Evolutionary conservation across 2,113 vertebrate genomes (phyloP).

Genomic region (Siniperca knerii): DNA sequence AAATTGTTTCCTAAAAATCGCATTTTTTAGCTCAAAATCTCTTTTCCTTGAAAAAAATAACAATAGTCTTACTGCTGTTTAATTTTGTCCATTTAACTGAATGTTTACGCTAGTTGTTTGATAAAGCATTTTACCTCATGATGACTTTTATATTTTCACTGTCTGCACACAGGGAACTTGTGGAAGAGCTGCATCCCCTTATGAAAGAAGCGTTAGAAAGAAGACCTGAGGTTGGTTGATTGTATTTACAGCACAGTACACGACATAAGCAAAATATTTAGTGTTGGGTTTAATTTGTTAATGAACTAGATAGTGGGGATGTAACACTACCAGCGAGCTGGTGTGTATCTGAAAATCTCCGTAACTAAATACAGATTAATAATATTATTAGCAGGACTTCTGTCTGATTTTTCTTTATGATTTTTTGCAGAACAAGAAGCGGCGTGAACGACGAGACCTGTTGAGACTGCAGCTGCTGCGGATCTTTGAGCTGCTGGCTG

Average conservation of each 20-base stretch:
- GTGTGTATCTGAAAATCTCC: not conserved
- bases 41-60: conserved; percentile 17
- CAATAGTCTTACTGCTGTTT: not conserved
- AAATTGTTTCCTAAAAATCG: conserved; percentile 34
- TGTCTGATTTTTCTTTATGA: conserved; percentile 3
- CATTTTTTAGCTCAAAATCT: conserved; percentile 26
- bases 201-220: conserved; percentile 98
- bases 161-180: conserved; percentile 88
- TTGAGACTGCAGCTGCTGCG: conserved; percentile 93
- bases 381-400: not conserved
- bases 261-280: conserved; percentile 28
- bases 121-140: not conserved
- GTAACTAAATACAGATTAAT: not conserved
- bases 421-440: conserved; percentile 93
- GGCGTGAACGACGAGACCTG: conserved; percentile 93
- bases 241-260: not conserved
- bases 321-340: not conserved
- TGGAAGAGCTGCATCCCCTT: conserved; percentile 96
- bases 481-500: conserved; percentile 97
- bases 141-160: conserved; percentile 9
- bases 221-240: conserved; percentile 92
- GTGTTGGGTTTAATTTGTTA: not conserved
- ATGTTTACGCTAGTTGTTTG: not conserved
- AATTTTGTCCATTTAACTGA: not conserved
- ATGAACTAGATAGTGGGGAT: not conserved